Evolutionary conservation across 1,140 invertebrate genomes (phyloP).

Genomic region (Manduca sexta): DNA sequence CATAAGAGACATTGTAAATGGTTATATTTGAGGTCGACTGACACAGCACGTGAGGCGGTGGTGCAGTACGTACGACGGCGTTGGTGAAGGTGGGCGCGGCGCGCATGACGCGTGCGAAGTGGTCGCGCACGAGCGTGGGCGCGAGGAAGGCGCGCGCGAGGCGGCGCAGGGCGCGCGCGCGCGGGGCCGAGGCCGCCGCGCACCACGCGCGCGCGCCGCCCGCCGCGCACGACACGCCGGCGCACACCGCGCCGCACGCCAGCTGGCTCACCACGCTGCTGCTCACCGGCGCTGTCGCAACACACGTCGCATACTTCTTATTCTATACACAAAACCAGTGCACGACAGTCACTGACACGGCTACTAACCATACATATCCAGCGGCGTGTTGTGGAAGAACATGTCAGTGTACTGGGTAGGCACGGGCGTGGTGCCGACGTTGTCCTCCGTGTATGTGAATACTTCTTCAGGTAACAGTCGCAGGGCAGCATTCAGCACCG

Average conservation of each 20-base stretch:
- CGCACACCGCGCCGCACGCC: slow-evolving; percentile 2
- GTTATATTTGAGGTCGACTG: too few relatives aligned
- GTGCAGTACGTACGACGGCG: background rate
- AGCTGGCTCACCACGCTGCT: slow-evolving; percentile 1
- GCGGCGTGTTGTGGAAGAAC: slow-evolving; percentile 9
- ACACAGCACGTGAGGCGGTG: background rate
- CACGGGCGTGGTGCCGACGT: slow-evolving; percentile 5
- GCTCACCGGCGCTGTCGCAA: background rate
- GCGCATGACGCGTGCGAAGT: slow-evolving; percentile 7
- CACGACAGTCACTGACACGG: too few relatives aligned
- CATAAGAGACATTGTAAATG: background rate
- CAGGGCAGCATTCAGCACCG: slow-evolving; percentile 22
- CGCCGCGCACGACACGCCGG: slow-evolving; percentile 15
- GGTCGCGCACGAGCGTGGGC: slow-evolving; percentile 5
- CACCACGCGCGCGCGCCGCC: slow-evolving; percentile 7
- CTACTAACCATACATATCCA: slow-evolving; percentile 14
- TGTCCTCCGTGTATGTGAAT: slow-evolving; percentile 13
- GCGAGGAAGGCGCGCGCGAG: slow-evolving; percentile 18
- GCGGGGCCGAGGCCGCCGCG: slow-evolving; percentile 18
- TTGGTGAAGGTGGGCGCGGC: too few relatives aligned
- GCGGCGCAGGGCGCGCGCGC: slow-evolving; percentile 22
- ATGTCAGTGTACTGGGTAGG: slow-evolving; percentile 5
- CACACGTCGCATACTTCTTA: slow-evolving; percentile 3
- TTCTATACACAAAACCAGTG: too few relatives aligned
- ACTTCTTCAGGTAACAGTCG: slow-evolving; percentile 31